A percentile compares a stretch with the other conserved stretches of the same genome.
These are phyloP conservation scores for Synanthedon myopaeformis DNA, from an alignment of 2,888 invertebrate species.

Conservation along the genomic window DNA sequence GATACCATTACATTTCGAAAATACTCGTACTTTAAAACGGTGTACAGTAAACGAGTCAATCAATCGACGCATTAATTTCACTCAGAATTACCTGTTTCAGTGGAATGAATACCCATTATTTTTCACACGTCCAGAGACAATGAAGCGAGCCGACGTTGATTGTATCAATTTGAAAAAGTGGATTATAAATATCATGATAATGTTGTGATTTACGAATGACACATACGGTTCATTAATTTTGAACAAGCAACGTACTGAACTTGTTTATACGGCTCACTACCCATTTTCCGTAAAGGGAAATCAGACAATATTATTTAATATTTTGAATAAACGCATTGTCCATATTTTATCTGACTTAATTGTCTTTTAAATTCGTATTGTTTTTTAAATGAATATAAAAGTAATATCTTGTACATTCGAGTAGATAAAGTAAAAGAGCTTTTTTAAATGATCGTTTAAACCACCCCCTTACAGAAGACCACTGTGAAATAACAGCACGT, in stretches of 20 bases:
- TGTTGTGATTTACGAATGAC: not conserved
- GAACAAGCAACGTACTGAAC: not conserved
- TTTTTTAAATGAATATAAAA: too few species aligned
- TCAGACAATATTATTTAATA: too few species aligned
- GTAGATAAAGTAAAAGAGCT: too few species aligned
- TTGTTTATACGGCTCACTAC: not conserved
- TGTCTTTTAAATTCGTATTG: too few species aligned
- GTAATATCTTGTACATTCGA: too few species aligned
- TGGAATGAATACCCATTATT: conserved; percentile 17
- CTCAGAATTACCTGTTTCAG: conserved; percentile 15
- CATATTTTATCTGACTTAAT: too few species aligned
- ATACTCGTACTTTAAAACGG: conserved; percentile 22
- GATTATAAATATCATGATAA: not conserved
- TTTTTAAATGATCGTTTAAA: too few species aligned
- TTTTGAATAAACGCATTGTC: too few species aligned
- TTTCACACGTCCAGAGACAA: conserved; percentile 7
- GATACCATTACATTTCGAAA: conserved; percentile 6
- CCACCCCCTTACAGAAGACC: too few species aligned
- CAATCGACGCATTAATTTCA: conserved; percentile 21
- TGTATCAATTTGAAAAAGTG: conserved; percentile 6
- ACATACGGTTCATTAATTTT: not conserved
- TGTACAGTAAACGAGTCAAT: conserved; percentile 26
- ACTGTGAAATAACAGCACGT: too few species aligned
- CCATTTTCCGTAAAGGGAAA: not conserved
- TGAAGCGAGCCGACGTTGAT: conserved; percentile 2